Evolutionary conservation across 2,888 invertebrate species (phyloP), one percentile per base, ranked within the genome.

Genomic region (Drosophila subquinaria): DNA sequence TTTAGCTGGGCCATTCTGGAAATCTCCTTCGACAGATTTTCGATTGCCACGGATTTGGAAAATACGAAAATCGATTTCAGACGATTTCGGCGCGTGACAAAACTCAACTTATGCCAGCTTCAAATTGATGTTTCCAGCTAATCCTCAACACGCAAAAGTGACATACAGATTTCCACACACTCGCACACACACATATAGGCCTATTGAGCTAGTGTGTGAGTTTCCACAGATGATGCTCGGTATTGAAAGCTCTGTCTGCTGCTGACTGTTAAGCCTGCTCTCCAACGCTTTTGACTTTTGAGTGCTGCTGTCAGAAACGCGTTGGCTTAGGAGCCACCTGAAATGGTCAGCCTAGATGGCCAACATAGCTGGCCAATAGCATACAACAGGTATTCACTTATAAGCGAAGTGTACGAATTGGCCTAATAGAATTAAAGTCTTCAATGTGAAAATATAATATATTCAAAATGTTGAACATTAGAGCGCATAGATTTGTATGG

Each of bases 101-200:
- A 89, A 79, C 77, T 75, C 85, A 79, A 88, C 89, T 85, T 89
- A 79, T 74, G 64, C 67, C 76, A 71, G 85, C 72, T 76, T 73
- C 73, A 70, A 79, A 73, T 89, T 73, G 73, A 72, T 60, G 78
- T 79, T 70, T 13, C 68, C 69, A 13, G 73, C 88, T 89, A 88
- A 85, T 88, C 86, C 71, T 10, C 52, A 53, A 38, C 61, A 47
- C 62, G 66, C 48, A 15, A 52, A 59, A 40, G 40, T 56, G 55
- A 52, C 43, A 27, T 36, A 45, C 36, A 38, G 45, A 33, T 17
- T 15, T 40, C 27, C 27, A 43, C 47, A 51, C 56, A 65, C 42
- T 20, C 20, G 17, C 43, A 17, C 47, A 38, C 35, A 36, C 13
- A 20, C 43, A n/a, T 17, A 27, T 40, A 51, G 60, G 62, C 64